Base-by-base conservation (phyloP, 2,888 invertebrate genomes). In the Vanessa cardui region DNA sequence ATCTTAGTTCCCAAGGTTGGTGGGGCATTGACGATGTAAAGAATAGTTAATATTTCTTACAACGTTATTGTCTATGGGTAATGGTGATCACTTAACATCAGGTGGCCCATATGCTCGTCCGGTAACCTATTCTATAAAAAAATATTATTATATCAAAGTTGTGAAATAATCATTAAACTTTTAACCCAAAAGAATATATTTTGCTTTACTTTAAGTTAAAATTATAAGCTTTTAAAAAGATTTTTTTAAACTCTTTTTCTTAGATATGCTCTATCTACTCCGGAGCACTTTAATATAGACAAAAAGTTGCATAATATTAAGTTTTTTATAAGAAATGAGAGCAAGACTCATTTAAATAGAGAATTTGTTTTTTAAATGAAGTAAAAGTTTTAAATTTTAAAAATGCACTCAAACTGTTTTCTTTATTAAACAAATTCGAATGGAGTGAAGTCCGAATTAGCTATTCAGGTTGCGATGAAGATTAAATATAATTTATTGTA, bases 351-450 rank as follows among this genome's bases (percentile, higher is more conserved):
- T 63, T 68, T 54, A 60, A 63, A 63, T 39, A 58, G 16, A n/a
- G 49, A 61, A 64, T 68, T 68, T 68, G 68, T 56, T 68, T 58
- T 68, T 50, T 45, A 68, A 68, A 64, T 64, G 52, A 64, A 39
- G 50, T 12, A 39, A 16, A 12, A n/a, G 58, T 60, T 59, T 52
- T 64, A 31, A 63, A 63, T 45, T 59, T 64, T 60, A 46, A 68
- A 64, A 68, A 61, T 31, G 66, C 68, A 64, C 60, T 64, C 52
- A 58, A 58, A 56, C 52, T 54, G 52, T 63, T 68, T 68, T 63
- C 68, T 68, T 68, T 64, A 31, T 50, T 12, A 39, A 52, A 62
- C 31, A n/a, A 64, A 64, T 21, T 56, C 33, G 16, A 68, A 59
- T 66, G 49, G 21, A 52, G 16, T 64, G 46, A 47, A 58, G 45